Evolutionary conservation across 1,140 invertebrate species (phyloP).

Genomic region (Achatina immaculata): DNA sequence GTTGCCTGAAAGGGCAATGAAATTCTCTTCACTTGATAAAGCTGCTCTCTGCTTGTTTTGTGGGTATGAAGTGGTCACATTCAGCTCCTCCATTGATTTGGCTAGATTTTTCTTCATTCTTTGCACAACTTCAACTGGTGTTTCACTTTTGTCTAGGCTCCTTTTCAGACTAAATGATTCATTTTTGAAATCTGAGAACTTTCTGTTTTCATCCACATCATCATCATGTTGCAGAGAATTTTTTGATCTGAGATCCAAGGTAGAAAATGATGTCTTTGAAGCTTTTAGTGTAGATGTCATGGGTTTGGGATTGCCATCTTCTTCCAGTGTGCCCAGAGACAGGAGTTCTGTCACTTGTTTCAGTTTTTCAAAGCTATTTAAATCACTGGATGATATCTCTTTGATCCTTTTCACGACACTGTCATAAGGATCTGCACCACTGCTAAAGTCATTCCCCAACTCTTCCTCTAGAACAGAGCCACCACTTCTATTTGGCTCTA

Average conservation of each 20-base stretch:
- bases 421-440: constrained; percentile 28
- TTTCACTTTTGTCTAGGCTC: background rate
- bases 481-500: background rate
- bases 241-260: constrained; percentile 16
- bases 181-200: background rate
- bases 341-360: constrained; percentile 20
- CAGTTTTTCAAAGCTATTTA: constrained; percentile 26
- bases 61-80: background rate
- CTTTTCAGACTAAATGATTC: background rate
- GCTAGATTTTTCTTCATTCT: constrained; percentile 38
- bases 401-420: constrained; percentile 21
- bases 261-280: constrained; percentile 13
- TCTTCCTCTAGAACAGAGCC: background rate
- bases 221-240: background rate
- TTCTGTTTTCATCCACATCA: background rate
- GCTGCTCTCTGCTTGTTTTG: background rate
- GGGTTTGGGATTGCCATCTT: background rate
- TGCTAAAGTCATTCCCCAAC: background rate
- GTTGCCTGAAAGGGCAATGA: background rate
- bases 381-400: constrained; percentile 29
- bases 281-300: background rate
- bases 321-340: background rate
- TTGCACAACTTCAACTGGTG: constrained; percentile 21
- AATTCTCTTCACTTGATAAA: background rate
- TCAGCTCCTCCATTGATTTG: constrained; percentile 37